Conservation (phyloP, 2,888 invertebrate genomes). For the Spatulosminthurus flaviceps region DNA sequence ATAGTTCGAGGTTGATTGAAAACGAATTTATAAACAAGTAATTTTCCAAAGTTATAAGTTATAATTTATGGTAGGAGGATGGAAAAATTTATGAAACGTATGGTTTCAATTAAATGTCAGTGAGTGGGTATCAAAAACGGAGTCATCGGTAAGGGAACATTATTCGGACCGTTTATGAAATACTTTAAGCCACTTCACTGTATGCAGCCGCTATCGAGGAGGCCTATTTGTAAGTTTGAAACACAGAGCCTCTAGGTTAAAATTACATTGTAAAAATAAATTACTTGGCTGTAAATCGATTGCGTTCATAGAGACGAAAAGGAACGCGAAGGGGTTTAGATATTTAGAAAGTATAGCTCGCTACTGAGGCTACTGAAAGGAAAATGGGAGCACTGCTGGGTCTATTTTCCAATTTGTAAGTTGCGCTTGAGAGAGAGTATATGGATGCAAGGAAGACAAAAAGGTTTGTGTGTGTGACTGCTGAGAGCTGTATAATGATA, state of each 20-base stretch:
- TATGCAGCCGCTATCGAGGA: neutral
- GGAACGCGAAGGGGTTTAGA: neutral
- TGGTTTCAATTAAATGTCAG: constrained; percentile 38
- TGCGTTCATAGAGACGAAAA: constrained; percentile 5
- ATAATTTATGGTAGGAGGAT: neutral
- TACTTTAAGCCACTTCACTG: constrained; percentile 8
- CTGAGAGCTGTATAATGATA: constrained; percentile 1
- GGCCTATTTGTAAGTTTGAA: neutral
- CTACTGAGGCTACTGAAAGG: constrained; percentile 13
- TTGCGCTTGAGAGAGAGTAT: neutral
- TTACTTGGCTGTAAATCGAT: constrained; percentile 13
- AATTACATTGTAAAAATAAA: constrained; percentile 18
- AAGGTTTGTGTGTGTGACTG: neutral
- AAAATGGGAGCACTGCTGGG: neutral
- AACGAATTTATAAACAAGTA: no score
- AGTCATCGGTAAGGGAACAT: neutral
- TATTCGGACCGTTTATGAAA: constrained; percentile 2
- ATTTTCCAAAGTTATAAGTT: neutral
- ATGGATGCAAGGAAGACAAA: neutral
- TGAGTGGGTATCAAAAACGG: constrained; percentile 31
- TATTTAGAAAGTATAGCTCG: neutral
- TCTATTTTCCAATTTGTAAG: constrained; percentile 14
- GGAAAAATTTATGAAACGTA: constrained; percentile 24
- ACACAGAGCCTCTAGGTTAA: neutral
- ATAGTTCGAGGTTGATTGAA: no score